These are phyloP conservation scores for Elachura formosa DNA, from an alignment of 2,113 vertebrate species.

Conservation along the genomic window DNA sequence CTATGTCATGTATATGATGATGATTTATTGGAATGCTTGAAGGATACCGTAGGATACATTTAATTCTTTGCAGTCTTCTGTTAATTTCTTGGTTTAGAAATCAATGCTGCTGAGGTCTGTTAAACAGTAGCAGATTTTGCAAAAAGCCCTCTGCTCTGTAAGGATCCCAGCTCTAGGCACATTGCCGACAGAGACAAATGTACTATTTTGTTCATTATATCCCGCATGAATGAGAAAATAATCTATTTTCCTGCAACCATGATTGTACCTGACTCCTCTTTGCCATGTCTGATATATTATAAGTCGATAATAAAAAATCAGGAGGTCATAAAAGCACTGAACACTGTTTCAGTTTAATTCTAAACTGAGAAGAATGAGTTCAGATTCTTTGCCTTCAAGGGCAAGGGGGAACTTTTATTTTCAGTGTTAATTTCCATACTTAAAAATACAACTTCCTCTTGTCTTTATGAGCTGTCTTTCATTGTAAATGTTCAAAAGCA, in stretches of 20 bases:
- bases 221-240: neutral
- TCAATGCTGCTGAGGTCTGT: neutral
- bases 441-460: neutral
- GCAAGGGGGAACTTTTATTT: neutral
- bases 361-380: neutral
- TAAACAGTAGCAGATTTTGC: neutral
- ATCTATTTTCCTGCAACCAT: neutral
- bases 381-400: neutral
- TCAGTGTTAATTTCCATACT: neutral
- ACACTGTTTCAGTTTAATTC: neutral
- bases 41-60: neutral
- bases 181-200: fast-evolving
- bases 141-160: neutral
- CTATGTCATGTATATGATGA: neutral
- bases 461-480: neutral
- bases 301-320: neutral
- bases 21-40: neutral
- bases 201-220: neutral
- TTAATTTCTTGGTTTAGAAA: neutral
- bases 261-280: neutral
- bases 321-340: neutral
- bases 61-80: neutral
- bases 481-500: neutral
- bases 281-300: neutral
- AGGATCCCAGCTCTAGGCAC: neutral